Evolutionary conservation across 2,888 invertebrate species (phyloP), one percentile per base, ranked within the genome.

Genomic region (Thera obeliscata): DNA sequence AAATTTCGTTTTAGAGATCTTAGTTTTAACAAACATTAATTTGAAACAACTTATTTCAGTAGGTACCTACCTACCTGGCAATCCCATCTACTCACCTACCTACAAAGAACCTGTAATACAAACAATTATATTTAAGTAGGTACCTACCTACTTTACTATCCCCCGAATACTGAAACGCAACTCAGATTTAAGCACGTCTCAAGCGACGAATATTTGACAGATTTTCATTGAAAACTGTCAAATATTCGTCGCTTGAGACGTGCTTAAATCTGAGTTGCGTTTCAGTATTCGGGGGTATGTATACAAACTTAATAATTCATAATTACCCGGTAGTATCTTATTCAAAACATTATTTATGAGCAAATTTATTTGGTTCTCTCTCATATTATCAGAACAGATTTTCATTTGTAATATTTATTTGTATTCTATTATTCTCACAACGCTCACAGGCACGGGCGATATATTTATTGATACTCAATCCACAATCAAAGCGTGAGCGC

Each of bases 301-400:
- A 41, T 41, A 5, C 41, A 41, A 41, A 41, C 41, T 12, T 6
- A 12, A 3, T 49, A 49, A 5, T 6, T 49, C 7, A 50, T 22
- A 50, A 22, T 6, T 22, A 50, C 48, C 5, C 2, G 52, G 22
- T 22, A 22, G 12, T 3, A 48, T 49, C 7, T 46, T 2, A 50
- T 22, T 2, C 62, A 71, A 72, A 73, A 71, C 75, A 56, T 61
- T 58, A 52, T 67, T 66, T 64, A 70, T 72, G 73, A 76, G 72
- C 73, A 71, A 74, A 62, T 64, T 67, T 65, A 66, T 70, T 74
- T 71, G 72, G 70, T 72, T 72, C 74, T 73, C 71, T 69, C 74
- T 65, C 67, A 66, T 67, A 61, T 50, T 66, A 57, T 61, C 56
- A 38, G 64, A 66, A 64, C 64, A 58, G 57, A 56, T 58, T 58